Evolutionary conservation across 2,113 vertebrate species (phyloP), one percentile per base, ranked within the genome.

Genomic region (Uria aalge): DNA sequence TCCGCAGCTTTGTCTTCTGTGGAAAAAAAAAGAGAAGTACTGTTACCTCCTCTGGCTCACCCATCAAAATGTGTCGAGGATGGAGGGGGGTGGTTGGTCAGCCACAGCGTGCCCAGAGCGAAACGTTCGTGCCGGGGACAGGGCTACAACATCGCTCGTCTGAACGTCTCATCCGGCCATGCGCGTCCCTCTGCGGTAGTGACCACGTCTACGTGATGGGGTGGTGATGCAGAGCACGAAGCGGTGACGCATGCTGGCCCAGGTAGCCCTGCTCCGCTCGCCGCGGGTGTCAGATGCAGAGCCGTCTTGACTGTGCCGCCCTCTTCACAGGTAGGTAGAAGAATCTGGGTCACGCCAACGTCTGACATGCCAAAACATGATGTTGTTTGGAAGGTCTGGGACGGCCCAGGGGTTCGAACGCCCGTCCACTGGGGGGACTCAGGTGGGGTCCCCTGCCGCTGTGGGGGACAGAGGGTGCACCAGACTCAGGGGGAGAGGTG

Each of bases 201-300:
- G 30, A n/a, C 29, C 16, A 9, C 4, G 0, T 38, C 53, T 62
- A 1, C 0, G 2, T 34, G 36, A 23, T 0, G 12, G 38, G 36
- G 52, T 4, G 53, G 50, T 9, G 63, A 27, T 2, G 38, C 73
- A 62, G 63, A 38, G 71, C 38, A 8, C 53, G 10, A 12, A 34
- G 56, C 2, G 1, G 43, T 3, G 22, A 17, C 74, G 53, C 47
- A 3, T 8, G 0, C 40, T 1, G 8, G 64, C 41, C 47, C 66
- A 1, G 69, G 66, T 18, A 34, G 62, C 60, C 48, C 63, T 15
- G 71, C 67, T 34, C 84, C 18, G 5, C 36, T 48, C 2, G 3
- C 38, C 36, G 69, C 3, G 56, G 6, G 12, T 45, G 62, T 13
- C 47, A 22, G 60, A 26, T 16, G 2, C 36, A 19, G 55, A 48